These are phyloP conservation scores for Nannobrachium achirus DNA, from an alignment of 2,113 vertebrate genomes.

Conservation along the genomic window DNA sequence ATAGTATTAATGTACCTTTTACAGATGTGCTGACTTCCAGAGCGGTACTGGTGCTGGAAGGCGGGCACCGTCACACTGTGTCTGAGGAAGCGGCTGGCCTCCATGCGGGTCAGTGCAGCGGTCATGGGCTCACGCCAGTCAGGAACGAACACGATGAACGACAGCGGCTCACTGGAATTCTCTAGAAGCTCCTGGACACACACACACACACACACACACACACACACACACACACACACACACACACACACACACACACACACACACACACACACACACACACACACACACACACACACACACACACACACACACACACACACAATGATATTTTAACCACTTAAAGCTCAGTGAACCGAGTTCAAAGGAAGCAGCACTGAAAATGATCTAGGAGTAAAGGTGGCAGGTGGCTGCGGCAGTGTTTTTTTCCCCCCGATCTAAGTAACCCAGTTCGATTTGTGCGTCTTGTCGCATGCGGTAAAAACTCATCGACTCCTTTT, in stretches of 20 bases:
- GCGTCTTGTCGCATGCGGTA: no score
- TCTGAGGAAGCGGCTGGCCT: slow-evolving; percentile 64
- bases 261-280: not conserved
- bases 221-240: slow-evolving; percentile 12
- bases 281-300: not conserved
- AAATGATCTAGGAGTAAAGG: no score
- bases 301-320: no score
- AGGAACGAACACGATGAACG: slow-evolving; percentile 70
- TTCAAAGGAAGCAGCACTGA: no score
- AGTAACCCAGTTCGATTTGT: no score
- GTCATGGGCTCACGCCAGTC: slow-evolving; percentile 74
- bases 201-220: not conserved
- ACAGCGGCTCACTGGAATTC: slow-evolving; percentile 68
- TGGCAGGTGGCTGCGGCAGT: no score
- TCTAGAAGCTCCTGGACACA: slow-evolving; percentile 59
- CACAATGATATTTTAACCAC: no score
- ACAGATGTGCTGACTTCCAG: slow-evolving; percentile 69
- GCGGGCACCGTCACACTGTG: slow-evolving; percentile 64
- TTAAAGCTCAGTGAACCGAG: not conserved
- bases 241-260: not conserved
- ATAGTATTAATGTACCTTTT: slow-evolving; percentile 67
- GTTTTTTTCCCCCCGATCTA: no score
- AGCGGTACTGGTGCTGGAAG: slow-evolving; percentile 73
- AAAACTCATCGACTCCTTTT: no score
- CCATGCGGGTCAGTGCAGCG: slow-evolving; percentile 69